Conservation (phyloP, 2,888 invertebrate genomes). For the Salpingus planirostris region DNA sequence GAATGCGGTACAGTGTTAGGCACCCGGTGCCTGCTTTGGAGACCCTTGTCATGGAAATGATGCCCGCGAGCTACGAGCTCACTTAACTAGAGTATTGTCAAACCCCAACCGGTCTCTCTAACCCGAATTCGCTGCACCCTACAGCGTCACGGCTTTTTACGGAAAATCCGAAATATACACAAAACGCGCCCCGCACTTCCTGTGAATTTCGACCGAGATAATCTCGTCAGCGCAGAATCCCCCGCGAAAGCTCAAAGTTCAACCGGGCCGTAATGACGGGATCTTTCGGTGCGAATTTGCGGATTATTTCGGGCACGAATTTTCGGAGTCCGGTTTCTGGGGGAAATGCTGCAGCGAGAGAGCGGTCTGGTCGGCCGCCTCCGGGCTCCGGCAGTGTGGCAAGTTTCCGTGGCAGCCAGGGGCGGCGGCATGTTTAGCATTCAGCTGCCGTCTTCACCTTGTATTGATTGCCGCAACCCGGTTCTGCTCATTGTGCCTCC, state of each 20-base stretch:
- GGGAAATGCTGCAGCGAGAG: conserved; percentile 12
- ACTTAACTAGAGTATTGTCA: conserved; percentile 35
- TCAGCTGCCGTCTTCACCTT: conserved; percentile 51
- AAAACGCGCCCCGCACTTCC: too few species aligned
- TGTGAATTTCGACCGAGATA: too few species aligned
- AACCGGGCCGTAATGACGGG: too few species aligned
- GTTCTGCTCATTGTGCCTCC: conserved; percentile 16
- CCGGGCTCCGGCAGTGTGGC: too few species aligned
- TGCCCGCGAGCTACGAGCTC: conserved; percentile 44
- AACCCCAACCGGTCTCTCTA: conserved; percentile 18
- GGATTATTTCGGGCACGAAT: conserved; percentile 13
- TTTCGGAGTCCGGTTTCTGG: conserved; percentile 4
- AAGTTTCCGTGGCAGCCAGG: too few species aligned
- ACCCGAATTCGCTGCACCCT: conserved; percentile 11
- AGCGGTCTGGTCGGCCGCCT: conserved; percentile 29
- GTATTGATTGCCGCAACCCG: conserved; percentile 55
- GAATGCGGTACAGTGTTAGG: too few species aligned
- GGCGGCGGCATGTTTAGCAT: conserved; percentile 48
- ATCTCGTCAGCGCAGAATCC: too few species aligned
- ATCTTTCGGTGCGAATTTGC: too few species aligned
- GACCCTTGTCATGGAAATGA: conserved; percentile 51
- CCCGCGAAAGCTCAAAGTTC: too few species aligned
- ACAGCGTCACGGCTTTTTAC: conserved; percentile 5
- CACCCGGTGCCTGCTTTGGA: conserved; percentile 26
- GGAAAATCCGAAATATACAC: conserved; percentile 9